A percentile compares a stretch with the other conserved stretches of the same genome.
Conservation (phyloP, 2,888 invertebrate species). For the Scotopteryx bipunctaria region DNA sequence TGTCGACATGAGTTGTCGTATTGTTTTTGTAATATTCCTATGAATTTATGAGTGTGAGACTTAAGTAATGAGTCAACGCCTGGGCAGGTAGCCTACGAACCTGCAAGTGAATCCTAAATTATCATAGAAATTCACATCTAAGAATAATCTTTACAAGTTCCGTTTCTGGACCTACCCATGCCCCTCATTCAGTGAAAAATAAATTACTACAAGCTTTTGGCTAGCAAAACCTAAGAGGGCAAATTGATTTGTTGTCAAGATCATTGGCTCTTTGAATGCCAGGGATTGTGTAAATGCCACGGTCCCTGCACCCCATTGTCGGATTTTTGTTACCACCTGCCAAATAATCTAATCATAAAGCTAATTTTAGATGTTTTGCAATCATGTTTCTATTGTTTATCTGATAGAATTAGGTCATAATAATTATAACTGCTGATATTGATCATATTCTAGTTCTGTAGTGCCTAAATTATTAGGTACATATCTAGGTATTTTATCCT, state of each 20-base stretch:
- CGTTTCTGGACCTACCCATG: no score
- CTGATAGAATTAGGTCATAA: conserved; percentile 17
- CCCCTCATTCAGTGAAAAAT: no score
- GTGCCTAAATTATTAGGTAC: no score
- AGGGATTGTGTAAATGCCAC: conserved; percentile 16
- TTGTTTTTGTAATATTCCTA: neutral
- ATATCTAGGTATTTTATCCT: no score
- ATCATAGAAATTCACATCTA: no score
- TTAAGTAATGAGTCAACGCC: no score
- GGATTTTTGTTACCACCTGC: conserved; percentile 4
- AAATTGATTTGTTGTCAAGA: conserved; percentile 27
- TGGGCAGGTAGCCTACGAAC: no score
- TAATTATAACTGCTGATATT: no score
- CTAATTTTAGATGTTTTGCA: conserved; percentile 26
- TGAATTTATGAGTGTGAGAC: no score
- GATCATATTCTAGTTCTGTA: neutral
- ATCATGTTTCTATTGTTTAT: conserved; percentile 25
- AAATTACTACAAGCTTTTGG: neutral
- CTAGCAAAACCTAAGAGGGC: conserved; percentile 7
- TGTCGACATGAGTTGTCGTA: neutral
- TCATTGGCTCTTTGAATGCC: conserved; percentile 29
- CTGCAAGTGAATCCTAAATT: no score
- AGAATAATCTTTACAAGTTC: no score
- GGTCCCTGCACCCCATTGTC: conserved; percentile 19
- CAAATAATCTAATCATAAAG: conserved; percentile 16